These are phyloP conservation scores for Habrosyne pyritoides DNA, from an alignment of 2,888 invertebrate species.

Conservation along the genomic window DNA sequence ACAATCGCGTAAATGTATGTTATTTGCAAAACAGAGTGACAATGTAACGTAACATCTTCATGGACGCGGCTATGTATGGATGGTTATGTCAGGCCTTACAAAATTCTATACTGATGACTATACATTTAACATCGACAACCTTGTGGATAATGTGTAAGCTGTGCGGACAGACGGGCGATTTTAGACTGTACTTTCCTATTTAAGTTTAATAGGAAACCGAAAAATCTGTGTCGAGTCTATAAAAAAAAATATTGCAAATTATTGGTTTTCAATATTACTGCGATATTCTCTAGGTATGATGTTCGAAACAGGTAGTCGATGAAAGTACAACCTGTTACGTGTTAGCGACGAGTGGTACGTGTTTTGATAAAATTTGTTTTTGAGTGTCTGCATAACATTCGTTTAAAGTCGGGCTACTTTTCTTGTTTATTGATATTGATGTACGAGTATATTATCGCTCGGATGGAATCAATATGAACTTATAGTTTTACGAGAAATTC, in stretches of 20 bases:
- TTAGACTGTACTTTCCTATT: neutral
- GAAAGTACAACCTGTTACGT: neutral
- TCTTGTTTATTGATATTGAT: too few species aligned
- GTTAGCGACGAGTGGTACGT: neutral
- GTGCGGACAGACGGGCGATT: constrained; percentile 7
- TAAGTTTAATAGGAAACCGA: too few species aligned
- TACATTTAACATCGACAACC: constrained; percentile 23
- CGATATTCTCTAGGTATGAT: too few species aligned
- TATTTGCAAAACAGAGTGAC: constrained; percentile 24
- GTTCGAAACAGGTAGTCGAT: neutral
- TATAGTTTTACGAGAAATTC: too few species aligned
- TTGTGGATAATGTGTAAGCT: constrained; percentile 22
- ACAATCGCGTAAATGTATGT: constrained; percentile 16
- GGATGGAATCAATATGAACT: too few species aligned
- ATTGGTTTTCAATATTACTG: too few species aligned
- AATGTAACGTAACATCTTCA: constrained; percentile 18
- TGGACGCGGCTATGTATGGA: constrained; percentile 16
- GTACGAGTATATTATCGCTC: too few species aligned
- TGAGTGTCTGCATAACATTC: neutral
- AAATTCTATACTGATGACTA: constrained; percentile 21
- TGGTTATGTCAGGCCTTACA: constrained; percentile 28
- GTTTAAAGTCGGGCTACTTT: too few species aligned
- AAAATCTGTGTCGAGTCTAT: too few species aligned
- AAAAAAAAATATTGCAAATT: neutral
- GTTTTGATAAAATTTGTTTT: neutral